These are phyloP conservation scores for Xestia xanthographa DNA, from an alignment of 2,888 invertebrate genomes.

Conservation along the genomic window DNA sequence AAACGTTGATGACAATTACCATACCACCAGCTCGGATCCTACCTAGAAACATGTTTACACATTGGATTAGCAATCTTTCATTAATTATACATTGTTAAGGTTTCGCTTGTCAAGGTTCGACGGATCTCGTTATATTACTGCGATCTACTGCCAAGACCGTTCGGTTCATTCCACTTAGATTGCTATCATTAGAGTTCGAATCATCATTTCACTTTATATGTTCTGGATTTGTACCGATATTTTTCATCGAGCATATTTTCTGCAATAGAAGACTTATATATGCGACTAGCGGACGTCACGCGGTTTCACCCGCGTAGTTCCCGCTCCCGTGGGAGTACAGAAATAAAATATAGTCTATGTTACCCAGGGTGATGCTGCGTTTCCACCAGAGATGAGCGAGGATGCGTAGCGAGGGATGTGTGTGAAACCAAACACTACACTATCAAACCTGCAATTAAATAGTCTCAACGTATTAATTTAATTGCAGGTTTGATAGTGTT, in stretches of 20 bases:
- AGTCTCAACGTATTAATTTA: too few species aligned
- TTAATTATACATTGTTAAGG: constrained; percentile 24
- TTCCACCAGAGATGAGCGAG: too few species aligned
- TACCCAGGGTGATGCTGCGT: too few species aligned
- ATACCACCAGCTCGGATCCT: neutral
- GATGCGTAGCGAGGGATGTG: too few species aligned
- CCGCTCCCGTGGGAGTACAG: too few species aligned
- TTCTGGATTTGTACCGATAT: neutral
- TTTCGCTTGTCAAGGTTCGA: constrained; percentile 16
- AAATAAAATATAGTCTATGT: too few species aligned
- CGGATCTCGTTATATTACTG: constrained; percentile 7
- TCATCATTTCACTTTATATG: neutral
- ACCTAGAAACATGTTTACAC: neutral
- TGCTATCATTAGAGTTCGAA: neutral
- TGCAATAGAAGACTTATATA: neutral
- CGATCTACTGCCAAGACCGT: neutral
- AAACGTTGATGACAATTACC: neutral
- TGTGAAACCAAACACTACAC: too few species aligned
- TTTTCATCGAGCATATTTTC: neutral
- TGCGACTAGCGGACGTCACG: too few species aligned
- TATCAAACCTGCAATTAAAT: too few species aligned
- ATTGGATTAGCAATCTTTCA: constrained; percentile 14
- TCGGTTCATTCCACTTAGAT: neutral
- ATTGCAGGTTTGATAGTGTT: neutral
- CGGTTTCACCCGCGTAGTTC: too few species aligned